A percentile compares a stretch with the other conserved stretches of the same genome.
These are phyloP conservation scores for Phrynocephalus forsythii DNA, from an alignment of 2,797 vertebrate genomes.

Conservation along the genomic window DNA sequence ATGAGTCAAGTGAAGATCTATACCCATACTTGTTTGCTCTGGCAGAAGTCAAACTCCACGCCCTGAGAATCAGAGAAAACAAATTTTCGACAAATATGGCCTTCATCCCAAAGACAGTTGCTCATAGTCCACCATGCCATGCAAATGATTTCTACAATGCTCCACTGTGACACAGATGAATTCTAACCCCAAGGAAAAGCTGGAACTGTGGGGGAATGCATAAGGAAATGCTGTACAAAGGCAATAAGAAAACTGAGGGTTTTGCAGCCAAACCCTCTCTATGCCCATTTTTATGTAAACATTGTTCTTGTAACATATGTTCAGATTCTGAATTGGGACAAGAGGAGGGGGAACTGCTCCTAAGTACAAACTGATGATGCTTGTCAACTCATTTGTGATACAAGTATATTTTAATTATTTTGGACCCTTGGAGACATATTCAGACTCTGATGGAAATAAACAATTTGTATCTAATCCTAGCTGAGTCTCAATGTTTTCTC, in stretches of 20 bases:
- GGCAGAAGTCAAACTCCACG: neutral
- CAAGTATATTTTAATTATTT: conserved; percentile 46
- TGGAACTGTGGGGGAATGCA: neutral
- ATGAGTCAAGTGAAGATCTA: no score
- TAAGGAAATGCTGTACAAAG: neutral
- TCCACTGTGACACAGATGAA: neutral
- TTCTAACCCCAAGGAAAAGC: neutral
- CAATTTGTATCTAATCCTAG: neutral
- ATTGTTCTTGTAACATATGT: neutral
- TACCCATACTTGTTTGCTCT: neutral
- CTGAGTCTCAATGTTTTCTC: conserved; percentile 4
- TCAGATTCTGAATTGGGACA: neutral
- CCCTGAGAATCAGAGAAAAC: neutral
- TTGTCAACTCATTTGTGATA: conserved; percentile 38
- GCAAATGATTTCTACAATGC: neutral
- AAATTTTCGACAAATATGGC: neutral
- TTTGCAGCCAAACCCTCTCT: neutral
- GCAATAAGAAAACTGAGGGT: neutral
- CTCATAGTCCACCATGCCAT: neutral
- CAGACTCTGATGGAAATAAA: conserved; percentile 22
- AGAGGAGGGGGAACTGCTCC: conserved; percentile 11
- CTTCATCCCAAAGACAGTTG: neutral
- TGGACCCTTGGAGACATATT: conserved; percentile 42
- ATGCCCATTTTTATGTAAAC: neutral
- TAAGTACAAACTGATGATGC: conserved; percentile 22